These are phyloP conservation scores for Drosophila ficusphila DNA, from an alignment of 1,140 invertebrate species.

Conservation along the genomic window DNA sequence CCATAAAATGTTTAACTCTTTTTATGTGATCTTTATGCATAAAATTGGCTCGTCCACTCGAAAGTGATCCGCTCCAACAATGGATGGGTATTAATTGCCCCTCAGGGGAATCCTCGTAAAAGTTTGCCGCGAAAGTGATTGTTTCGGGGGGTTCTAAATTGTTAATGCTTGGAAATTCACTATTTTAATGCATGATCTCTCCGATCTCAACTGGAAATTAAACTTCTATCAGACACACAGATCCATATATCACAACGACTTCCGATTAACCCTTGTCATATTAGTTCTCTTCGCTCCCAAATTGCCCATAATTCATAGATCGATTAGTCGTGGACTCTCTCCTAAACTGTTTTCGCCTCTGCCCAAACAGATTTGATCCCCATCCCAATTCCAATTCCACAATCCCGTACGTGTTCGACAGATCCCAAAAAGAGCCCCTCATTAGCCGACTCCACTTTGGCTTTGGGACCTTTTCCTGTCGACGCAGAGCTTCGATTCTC, in stretches of 20 bases:
- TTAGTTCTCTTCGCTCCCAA: not conserved
- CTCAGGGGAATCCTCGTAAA: not conserved
- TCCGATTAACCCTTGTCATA: not conserved
- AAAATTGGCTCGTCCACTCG: slow-evolving; percentile 9
- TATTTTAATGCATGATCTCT: not conserved
- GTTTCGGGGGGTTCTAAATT: not conserved
- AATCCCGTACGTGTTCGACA: too few species aligned
- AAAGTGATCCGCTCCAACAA: slow-evolving; percentile 14
- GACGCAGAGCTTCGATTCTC: slow-evolving; percentile 44
- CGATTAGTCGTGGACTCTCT: slow-evolving; percentile 10
- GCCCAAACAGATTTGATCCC: not conserved
- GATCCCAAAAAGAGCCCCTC: slow-evolving; percentile 31
- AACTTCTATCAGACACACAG: too few species aligned
- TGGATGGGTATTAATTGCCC: slow-evolving; percentile 29
- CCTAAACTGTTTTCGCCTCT: slow-evolving; percentile 8
- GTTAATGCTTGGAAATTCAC: too few species aligned
- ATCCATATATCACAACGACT: slow-evolving; percentile 1
- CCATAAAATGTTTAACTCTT: slow-evolving; percentile 64
- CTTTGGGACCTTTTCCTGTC: slow-evolving; percentile 60
- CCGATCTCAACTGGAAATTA: too few species aligned
- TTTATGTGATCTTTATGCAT: slow-evolving; percentile 63
- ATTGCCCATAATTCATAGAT: slow-evolving; percentile 20
- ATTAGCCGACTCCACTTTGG: slow-evolving; percentile 20
- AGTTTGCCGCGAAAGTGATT: not conserved
- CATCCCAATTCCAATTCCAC: slow-evolving; percentile 1